Evolutionary conservation across 1,140 invertebrate species (phyloP), one percentile per base, ranked within the genome.

Genomic region (Cydia splendana): DNA sequence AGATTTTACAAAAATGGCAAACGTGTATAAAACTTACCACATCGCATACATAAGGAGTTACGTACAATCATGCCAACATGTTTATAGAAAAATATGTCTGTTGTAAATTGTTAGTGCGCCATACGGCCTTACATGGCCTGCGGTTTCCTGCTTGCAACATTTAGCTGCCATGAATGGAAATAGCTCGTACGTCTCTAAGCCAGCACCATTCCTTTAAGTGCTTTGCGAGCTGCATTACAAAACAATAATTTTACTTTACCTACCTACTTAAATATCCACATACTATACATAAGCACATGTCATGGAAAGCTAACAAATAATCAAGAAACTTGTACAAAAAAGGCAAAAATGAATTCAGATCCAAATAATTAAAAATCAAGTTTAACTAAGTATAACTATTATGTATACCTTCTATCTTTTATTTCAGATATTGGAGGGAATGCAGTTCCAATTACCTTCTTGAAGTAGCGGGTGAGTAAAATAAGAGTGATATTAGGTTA

Each of bases 391-490:
- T n/a, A 4, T 53, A n/a, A 0, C 57, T 9, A 20, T 0, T 18
- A n/a, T 12, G 4, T 24, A 24, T n/a, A 53, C 57, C 1, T 65
- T 74, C 51, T 79, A 57, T 65, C 62, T 69, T 42, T 71, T 77
- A 45, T 79, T 81, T 73, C 80, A 83, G 82, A 67, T 78, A 30
- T 30, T 30, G 20, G 62, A 76, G 75, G 24, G 67, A 67, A 83
- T 83, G 82, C 77, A 80, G 75, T 51, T 76, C 65, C 77, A 76
- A 45, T 78, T 79, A 65, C 62, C 75, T 45, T 67, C 74, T 75
- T 28, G 76, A 30, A 65, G 13, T n/a, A 79, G 78, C 80, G 80
- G 82, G 82, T 83, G 48, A 81, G 82, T 79, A 24, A n/a, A 62
- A 62, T 0, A 62, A 62, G 34, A 38, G 45, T 48, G 10, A 48